phyloP scores from a whole-genome alignment of 2,797 vertebrate species.

The Lates japonicus region DNA sequence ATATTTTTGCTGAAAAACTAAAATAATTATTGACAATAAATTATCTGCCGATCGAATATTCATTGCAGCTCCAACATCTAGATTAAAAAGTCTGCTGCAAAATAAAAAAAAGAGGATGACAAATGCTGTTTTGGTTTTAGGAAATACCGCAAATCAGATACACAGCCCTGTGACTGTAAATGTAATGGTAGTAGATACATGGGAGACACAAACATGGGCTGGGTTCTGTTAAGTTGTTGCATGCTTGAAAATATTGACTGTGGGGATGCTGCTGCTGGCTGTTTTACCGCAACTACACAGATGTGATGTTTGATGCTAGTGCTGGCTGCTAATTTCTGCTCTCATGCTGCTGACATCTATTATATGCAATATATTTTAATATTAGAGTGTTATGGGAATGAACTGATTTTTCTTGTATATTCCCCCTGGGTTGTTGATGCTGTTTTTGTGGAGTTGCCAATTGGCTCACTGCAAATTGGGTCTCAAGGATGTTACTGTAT shows the following conservation, averaged over 20 bases:
- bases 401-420: constrained; percentile 3
- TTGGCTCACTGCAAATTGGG: constrained; percentile 29
- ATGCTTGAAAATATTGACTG: neutral
- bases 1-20: too few relatives aligned
- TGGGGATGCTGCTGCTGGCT: neutral
- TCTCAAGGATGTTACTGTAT: constrained; percentile 20
- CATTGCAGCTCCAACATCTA: too few relatives aligned
- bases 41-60: too few relatives aligned
- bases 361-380: constrained; percentile 9
- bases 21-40: too few relatives aligned
- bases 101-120: too few relatives aligned
- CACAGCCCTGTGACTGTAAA: neutral
- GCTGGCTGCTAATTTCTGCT: constrained; percentile 3
- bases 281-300: neutral
- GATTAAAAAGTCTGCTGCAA: too few relatives aligned
- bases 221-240: neutral
- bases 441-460: constrained; percentile 44
- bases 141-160: neutral
- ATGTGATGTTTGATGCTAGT: neutral
- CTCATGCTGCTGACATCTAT: constrained; percentile 5
- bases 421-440: constrained; percentile 23
- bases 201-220: neutral
- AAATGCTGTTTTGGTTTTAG: neutral
- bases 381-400: neutral
- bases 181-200: neutral